These are phyloP conservation scores for Clarias batrachus DNA, from an alignment of 2,113 vertebrate species.

Conservation along the genomic window DNA sequence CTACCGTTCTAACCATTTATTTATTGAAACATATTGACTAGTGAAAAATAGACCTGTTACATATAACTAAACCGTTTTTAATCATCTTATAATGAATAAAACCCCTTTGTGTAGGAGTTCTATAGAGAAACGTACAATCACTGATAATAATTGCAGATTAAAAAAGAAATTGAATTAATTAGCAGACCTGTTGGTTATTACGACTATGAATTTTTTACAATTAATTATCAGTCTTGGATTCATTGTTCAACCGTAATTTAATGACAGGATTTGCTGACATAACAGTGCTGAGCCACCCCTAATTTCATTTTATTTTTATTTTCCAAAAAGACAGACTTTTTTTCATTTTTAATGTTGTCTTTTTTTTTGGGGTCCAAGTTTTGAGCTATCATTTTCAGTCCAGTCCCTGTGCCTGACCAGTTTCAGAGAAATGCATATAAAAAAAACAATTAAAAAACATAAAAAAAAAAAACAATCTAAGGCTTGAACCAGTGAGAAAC, in stretches of 20 bases:
- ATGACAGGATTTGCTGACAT: neutral
- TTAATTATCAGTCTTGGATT: neutral
- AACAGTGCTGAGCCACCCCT: neutral
- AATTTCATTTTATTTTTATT: no score
- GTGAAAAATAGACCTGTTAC: neutral
- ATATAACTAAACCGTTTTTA: neutral
- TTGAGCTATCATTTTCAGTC: no score
- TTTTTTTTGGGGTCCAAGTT: no score
- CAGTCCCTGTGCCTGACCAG: no score
- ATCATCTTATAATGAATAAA: neutral
- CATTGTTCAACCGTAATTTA: neutral
- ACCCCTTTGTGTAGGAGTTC: neutral
- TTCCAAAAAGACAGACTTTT: no score
- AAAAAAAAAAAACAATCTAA: no score
- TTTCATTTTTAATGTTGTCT: no score
- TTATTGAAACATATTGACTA: neutral
- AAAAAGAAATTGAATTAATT: neutral
- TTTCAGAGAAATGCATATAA: no score
- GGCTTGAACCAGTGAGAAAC: no score
- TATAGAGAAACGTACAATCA: neutral
- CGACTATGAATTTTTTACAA: no score
- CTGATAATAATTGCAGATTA: neutral
- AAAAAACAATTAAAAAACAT: no score
- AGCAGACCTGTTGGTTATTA: neutral
- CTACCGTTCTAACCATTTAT: neutral